Evolutionary conservation across 2,888 invertebrate species (phyloP).

Genomic region (Conops quadrifasciatus): DNA sequence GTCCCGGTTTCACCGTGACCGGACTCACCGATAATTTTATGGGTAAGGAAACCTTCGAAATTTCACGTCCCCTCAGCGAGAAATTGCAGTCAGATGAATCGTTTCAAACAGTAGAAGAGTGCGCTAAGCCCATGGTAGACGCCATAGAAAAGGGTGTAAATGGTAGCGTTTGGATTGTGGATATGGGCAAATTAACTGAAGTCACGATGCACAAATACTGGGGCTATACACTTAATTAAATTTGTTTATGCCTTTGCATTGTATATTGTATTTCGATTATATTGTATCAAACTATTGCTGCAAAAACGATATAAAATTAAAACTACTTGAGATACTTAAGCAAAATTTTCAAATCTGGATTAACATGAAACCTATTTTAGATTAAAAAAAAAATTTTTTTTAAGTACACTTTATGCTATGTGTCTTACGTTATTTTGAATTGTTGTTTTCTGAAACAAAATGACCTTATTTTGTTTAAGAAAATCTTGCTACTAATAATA

Average conservation of each 20-base stretch:
- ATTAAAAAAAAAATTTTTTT: no score
- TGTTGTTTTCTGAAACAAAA: no score
- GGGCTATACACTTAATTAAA: conserved; percentile 24
- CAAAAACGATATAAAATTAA: no score
- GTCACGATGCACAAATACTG: conserved; percentile 47
- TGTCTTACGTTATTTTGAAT: no score
- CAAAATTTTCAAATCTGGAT: no score
- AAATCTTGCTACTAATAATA: no score
- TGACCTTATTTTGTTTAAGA: no score
- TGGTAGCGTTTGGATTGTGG: conserved; percentile 50
- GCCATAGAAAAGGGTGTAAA: conserved; percentile 49
- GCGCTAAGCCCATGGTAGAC: conserved; percentile 47
- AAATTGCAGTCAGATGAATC: conserved; percentile 38
- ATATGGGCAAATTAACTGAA: conserved; percentile 47
- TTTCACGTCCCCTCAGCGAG: conserved; percentile 40
- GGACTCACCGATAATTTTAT: conserved; percentile 35
- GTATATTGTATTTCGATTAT: neutral
- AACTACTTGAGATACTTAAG: no score
- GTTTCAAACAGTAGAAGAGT: conserved; percentile 47
- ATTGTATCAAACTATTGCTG: neutral
- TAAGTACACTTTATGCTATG: no score
- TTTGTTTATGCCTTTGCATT: neutral
- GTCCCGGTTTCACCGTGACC: conserved; percentile 49
- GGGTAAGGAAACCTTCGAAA: conserved; percentile 43
- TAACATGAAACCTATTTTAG: no score